phyloP scores from a whole-genome alignment of 2,888 invertebrate species.

The Dicyrtoma fusca region DNA sequence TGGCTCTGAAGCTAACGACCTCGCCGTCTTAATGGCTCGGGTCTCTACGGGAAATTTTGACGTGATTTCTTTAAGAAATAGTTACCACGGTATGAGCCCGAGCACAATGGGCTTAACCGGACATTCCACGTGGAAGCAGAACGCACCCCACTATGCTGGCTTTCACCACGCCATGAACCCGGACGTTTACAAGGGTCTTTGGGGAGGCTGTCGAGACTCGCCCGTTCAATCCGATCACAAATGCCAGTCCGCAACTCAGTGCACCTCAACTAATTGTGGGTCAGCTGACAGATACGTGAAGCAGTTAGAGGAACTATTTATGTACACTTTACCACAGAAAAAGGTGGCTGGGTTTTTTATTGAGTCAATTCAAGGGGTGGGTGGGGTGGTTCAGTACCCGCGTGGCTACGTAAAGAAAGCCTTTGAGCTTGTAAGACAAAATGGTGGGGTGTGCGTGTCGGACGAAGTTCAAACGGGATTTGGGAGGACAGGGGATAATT shows the following conservation, averaged over 20 bases:
- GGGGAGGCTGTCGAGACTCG: slow-evolving; percentile 95
- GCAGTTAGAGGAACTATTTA: slow-evolving; percentile 78
- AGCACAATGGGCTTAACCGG: slow-evolving; percentile 81
- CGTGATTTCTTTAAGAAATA: slow-evolving; percentile 81
- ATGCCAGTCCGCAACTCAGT: slow-evolving; percentile 63
- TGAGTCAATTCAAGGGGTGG: slow-evolving; percentile 96
- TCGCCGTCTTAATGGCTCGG: slow-evolving; percentile 85
- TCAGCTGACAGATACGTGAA: slow-evolving; percentile 79
- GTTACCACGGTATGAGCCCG: slow-evolving; percentile 91
- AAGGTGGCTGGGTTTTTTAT: slow-evolving; percentile 87
- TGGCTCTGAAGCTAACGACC: slow-evolving; percentile 96
- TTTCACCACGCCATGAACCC: slow-evolving; percentile 87
- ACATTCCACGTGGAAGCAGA: slow-evolving; percentile 76
- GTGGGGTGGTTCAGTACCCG: slow-evolving; percentile 91
- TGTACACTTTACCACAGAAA: slow-evolving; percentile 76
- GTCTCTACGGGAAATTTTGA: slow-evolving; percentile 83
- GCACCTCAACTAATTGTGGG: slow-evolving; percentile 54
- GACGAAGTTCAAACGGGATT: slow-evolving; percentile 99
- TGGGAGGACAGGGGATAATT: slow-evolving; percentile 89
- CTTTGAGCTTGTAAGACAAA: slow-evolving; percentile 73
- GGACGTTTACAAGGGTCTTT: slow-evolving; percentile 86
- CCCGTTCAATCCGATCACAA: slow-evolving; percentile 71
- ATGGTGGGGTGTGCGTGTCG: slow-evolving; percentile 85
- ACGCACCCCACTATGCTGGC: slow-evolving; percentile 72
- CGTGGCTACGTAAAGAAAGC: slow-evolving; percentile 82